A percentile compares a stretch with the other conserved stretches of the same genome.
Conservation (phyloP, 23 tunicate species). For the Trididemnum clinides region DNA sequence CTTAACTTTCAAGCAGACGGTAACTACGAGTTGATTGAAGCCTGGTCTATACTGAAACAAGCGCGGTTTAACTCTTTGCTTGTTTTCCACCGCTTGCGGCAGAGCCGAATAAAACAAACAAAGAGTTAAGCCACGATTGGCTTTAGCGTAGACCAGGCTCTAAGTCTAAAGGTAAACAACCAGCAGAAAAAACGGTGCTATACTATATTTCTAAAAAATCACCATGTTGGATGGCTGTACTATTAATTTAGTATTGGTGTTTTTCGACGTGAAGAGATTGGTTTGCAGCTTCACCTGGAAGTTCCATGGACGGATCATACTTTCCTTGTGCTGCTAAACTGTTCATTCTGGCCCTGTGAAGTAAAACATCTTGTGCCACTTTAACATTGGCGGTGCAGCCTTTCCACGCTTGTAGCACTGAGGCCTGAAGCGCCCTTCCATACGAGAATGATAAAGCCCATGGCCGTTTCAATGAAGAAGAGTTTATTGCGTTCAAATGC, state of each 20-base stretch:
- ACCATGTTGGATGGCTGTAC: not conserved
- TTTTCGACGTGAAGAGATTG: constrained; percentile 74
- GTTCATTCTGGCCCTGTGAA: constrained; percentile 86
- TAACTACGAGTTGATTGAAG: no score
- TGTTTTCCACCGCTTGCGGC: no score
- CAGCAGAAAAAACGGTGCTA: no score
- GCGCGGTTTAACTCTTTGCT: no score
- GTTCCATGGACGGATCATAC: constrained; percentile 53
- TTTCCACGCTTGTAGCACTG: constrained; percentile 88
- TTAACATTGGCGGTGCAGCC: constrained; percentile 67
- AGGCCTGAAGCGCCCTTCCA: constrained; percentile 92
- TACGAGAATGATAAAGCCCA: constrained; percentile 91
- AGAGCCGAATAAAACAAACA: no score
- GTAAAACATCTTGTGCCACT: constrained; percentile 63
- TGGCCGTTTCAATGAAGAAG: constrained; percentile 47
- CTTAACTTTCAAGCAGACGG: no score
- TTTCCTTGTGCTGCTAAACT: constrained; percentile 80
- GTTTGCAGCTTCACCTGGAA: constrained; percentile 59
- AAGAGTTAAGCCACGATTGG: no score
- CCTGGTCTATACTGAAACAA: no score
- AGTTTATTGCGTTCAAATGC: constrained; percentile 86
- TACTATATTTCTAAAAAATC: no score
- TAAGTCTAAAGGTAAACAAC: no score
- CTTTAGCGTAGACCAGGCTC: no score
- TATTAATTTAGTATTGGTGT: constrained; percentile 50